Evolutionary conservation across 2,888 invertebrate species (phyloP).

Genomic region (Tachina lurida): DNA sequence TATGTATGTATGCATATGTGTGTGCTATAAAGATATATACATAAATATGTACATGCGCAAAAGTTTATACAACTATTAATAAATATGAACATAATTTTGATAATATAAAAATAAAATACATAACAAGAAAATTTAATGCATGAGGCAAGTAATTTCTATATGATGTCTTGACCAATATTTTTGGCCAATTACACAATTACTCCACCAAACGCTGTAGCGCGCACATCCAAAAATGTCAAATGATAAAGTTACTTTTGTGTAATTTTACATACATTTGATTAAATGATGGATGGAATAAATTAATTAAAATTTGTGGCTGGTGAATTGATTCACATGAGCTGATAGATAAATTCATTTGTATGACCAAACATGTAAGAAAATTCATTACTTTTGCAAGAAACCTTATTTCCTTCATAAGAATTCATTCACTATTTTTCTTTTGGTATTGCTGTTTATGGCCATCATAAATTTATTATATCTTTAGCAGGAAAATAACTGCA

Average conservation of each 20-base stretch:
- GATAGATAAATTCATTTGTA: slow-evolving; percentile 22
- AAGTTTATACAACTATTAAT: neutral
- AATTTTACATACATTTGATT: slow-evolving; percentile 30
- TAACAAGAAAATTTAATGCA: too few relatives aligned
- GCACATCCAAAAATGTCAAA: slow-evolving; percentile 19
- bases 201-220: neutral
- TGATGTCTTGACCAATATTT: too few relatives aligned
- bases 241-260: slow-evolving; percentile 54
- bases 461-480: slow-evolving; percentile 64
- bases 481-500: slow-evolving; percentile 39
- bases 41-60: too few relatives aligned
- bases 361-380: slow-evolving; percentile 50
- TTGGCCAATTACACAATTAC: neutral
- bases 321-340: neutral
- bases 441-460: slow-evolving; percentile 40
- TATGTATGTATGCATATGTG: too few relatives aligned
- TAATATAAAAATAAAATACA: too few relatives aligned
- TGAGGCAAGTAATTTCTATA: too few relatives aligned
- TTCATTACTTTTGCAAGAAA: slow-evolving; percentile 57
- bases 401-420: slow-evolving; percentile 29
- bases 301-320: slow-evolving; percentile 5
- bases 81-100: neutral
- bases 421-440: slow-evolving; percentile 6
- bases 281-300: slow-evolving; percentile 29
- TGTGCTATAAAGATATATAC: too few relatives aligned